phyloP scores from a whole-genome alignment of 1,140 invertebrate genomes.

The Apis cerana region DNA sequence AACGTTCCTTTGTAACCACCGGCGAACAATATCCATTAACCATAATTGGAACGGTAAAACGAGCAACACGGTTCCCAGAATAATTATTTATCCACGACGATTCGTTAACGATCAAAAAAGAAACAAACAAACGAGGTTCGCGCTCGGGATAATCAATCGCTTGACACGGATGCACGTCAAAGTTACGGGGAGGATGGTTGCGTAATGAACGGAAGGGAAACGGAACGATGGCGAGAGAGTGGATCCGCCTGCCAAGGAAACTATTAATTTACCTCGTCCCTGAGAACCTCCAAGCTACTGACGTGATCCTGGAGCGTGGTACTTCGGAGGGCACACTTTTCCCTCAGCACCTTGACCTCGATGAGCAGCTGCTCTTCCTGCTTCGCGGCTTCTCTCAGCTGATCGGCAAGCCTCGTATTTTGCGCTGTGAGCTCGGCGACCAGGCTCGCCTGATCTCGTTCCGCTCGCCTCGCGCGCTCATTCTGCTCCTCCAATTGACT shows the following conservation, averaged over 20 bases:
- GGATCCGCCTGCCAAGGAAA: not conserved
- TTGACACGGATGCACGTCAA: not conserved
- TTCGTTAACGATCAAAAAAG: not conserved
- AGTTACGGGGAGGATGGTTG: not conserved
- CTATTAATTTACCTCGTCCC: constrained; percentile 87
- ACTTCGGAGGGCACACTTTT: constrained; percentile 91
- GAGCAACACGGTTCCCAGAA: constrained; percentile 17
- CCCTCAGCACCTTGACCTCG: constrained; percentile 90
- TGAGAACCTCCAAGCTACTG: constrained; percentile 92
- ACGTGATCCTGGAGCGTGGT: constrained; percentile 90
- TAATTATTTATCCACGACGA: not conserved
- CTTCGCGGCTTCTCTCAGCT: constrained; percentile 91
- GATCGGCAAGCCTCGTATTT: constrained; percentile 92
- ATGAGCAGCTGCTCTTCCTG: constrained; percentile 90
- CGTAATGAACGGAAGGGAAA: not conserved
- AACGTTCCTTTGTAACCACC: not conserved
- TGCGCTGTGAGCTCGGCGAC: constrained; percentile 94
- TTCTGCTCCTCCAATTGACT: constrained; percentile 85
- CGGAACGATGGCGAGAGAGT: not conserved
- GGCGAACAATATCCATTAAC: constrained; percentile 9
- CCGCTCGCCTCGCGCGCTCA: constrained; percentile 88
- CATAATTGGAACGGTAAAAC: constrained; percentile 24
- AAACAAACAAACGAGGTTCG: not conserved
- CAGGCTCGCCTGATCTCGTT: constrained; percentile 87
- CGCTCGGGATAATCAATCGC: not conserved